Evolutionary conservation across 2,797 vertebrate species (phyloP), one percentile per base, ranked within the genome.

Genomic region (Triplophysa yarkandensis): DNA sequence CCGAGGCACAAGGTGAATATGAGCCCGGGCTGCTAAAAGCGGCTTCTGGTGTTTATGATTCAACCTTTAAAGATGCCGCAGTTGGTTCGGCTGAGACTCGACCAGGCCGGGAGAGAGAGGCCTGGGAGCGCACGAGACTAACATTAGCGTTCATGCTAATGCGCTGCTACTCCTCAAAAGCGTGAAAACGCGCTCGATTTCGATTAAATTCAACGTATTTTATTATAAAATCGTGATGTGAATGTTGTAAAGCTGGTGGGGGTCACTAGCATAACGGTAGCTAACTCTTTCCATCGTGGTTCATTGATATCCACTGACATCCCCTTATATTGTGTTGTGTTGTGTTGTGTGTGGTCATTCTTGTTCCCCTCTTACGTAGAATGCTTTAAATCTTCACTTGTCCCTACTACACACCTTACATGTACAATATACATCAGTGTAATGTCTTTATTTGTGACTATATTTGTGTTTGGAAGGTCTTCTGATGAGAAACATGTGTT

Each of bases 1-100:
- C 74, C 81, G 76, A 83, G 74, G 7, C 70, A 44, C 78, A 82
- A 90, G 90, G 90, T 91, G 89, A 91, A 87, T 72, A 23, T 63
- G 48, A 66, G 19, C 30, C 64, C 19, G 28, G 27, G 57, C 57
- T 21, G 25, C 13, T 58, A 43, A 27, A 52, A 14, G 28, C 30
- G 68, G 65, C 36, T 46, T 30, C 34, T 28, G 52, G 60, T 67
- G 70, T 32, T 17, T 30, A 19, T 14, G 50, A 27, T 62, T 23
- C 48, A 8, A 14, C 28, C 27, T 11, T 19, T 65, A 64, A 76
- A 71, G 9, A 17, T 55, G 28, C 1, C 7, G 57, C n/a, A 72
- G 30, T 27, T 2, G 28, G 32, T 57, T 11, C 39, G 50, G 32
- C 6, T 36, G 48, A 23, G 54, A 36, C 43, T n/a, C 4, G 67